phyloP scores from a whole-genome alignment of 1,140 invertebrate species.

The Lutraria rhynchaena region DNA sequence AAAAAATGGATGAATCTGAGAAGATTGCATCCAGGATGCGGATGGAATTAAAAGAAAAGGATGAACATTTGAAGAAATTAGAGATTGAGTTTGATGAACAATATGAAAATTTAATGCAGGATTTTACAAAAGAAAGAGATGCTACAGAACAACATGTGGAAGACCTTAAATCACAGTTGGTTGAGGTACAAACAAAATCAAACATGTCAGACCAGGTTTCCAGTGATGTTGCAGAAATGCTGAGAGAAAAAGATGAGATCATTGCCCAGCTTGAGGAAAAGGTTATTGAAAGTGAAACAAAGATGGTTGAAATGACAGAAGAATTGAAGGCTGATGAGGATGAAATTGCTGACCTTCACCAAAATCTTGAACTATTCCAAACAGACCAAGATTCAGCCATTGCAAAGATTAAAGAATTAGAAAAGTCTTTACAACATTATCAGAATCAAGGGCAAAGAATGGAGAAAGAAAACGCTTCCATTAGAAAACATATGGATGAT shows the following conservation, averaged over 20 bases:
- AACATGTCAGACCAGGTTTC: constrained; percentile 72
- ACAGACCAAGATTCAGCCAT: constrained; percentile 68
- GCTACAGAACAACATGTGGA: constrained; percentile 77
- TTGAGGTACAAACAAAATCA: constrained; percentile 68
- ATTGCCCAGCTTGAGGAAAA: constrained; percentile 79
- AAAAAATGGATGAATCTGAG: constrained; percentile 73
- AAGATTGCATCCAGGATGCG: constrained; percentile 64
- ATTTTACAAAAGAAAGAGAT: constrained; percentile 75
- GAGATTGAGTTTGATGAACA: constrained; percentile 71
- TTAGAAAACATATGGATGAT: constrained; percentile 72
- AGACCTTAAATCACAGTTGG: constrained; percentile 70
- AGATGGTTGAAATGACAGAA: constrained; percentile 75
- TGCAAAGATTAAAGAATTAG: constrained; percentile 69
- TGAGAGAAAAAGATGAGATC: constrained; percentile 77
- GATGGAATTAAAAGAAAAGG: constrained; percentile 73
- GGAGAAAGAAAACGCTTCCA: constrained; percentile 70
- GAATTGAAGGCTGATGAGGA: constrained; percentile 73
- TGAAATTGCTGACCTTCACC: constrained; percentile 69
- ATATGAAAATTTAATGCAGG: constrained; percentile 73
- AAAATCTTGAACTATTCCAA: constrained; percentile 66
- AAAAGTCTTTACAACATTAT: constrained; percentile 67
- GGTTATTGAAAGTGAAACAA: constrained; percentile 77
- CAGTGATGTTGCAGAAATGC: constrained; percentile 73
- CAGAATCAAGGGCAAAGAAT: constrained; percentile 65
- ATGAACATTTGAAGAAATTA: constrained; percentile 69